These are phyloP conservation scores for Montipora efflorescens DNA, from an alignment of 64 coral and sea anemone genomes.

Conservation along the genomic window DNA sequence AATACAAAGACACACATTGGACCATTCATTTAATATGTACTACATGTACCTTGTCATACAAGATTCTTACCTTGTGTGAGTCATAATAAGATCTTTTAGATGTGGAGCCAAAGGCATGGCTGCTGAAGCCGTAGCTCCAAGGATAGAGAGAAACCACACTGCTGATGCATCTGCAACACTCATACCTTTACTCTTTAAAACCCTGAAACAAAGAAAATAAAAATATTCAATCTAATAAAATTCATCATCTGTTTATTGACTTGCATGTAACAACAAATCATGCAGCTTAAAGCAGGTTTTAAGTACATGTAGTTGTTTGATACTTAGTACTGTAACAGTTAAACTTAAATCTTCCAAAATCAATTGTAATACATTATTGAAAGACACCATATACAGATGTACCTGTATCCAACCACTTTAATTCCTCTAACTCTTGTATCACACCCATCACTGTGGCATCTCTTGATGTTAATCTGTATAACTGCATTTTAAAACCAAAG, in stretches of 20 bases:
- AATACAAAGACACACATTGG: neutral
- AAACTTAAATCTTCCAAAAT: no score
- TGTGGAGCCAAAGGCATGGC: constrained; percentile 91
- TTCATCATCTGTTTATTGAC: no score
- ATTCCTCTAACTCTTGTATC: constrained; percentile 97
- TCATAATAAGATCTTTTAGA: constrained; percentile 76
- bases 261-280: no score
- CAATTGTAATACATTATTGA: neutral
- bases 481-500: constrained; percentile 13
- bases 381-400: neutral
- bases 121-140: constrained; percentile 85
- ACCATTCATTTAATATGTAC: neutral
- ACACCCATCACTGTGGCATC: constrained; percentile 99
- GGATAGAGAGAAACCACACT: constrained; percentile 95
- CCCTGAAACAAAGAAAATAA: constrained; percentile 58
- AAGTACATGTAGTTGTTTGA: no score
- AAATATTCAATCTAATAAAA: neutral
- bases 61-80: constrained; percentile 82
- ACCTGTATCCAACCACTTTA: constrained; percentile 98
- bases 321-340: no score
- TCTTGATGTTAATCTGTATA: constrained; percentile 94
- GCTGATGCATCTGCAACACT: constrained; percentile 96
- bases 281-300: no score
- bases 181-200: constrained; percentile 94
- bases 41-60: neutral